A percentile compares a stretch with the other conserved stretches of the same genome.
These are phyloP conservation scores for Labroides dimidiatus DNA, from an alignment of 2,797 vertebrate genomes.

Conservation along the genomic window DNA sequence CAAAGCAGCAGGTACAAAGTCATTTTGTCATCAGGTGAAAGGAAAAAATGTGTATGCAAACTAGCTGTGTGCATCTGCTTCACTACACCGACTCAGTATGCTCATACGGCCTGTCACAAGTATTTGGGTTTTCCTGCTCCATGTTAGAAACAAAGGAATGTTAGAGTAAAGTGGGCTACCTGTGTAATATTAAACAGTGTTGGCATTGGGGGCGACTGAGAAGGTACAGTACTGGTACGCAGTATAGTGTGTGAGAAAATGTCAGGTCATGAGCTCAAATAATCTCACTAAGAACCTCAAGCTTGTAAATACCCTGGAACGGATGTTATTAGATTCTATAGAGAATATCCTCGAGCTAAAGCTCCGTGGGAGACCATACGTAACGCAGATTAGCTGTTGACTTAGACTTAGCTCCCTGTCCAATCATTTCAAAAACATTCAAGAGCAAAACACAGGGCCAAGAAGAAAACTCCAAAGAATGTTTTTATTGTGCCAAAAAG, in stretches of 20 bases:
- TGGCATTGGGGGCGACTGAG: not conserved
- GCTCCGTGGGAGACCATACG: not conserved
- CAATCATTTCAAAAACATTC: not conserved
- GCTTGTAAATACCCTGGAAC: conserved; percentile 5
- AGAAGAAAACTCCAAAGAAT: not conserved
- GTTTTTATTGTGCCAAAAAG: not conserved
- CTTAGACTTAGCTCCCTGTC: not conserved
- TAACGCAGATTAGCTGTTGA: not conserved
- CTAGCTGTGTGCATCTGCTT: not conserved
- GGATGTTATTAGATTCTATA: conserved; percentile 7
- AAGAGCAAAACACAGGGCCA: not conserved
- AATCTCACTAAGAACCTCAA: conserved; percentile 3
- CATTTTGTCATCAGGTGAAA: conserved; percentile 2
- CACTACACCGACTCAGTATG: not conserved
- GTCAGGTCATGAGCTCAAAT: conserved; percentile 16
- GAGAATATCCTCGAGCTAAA: conserved; percentile 1
- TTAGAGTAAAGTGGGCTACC: not conserved
- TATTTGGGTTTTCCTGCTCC: conserved; percentile 10
- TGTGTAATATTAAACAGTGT: conserved; percentile 19
- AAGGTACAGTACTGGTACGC: not conserved
- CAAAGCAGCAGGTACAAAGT: not conserved
- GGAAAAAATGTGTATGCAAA: not conserved
- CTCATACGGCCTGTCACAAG: not conserved
- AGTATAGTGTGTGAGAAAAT: conserved; percentile 10
- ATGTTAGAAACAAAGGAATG: conserved; percentile 6